A percentile compares a stretch with the other conserved stretches of the same genome.
Evolutionary conservation across 92 coral and sea anemone species (phyloP).

Genomic region (Blastomussa wellsi): DNA sequence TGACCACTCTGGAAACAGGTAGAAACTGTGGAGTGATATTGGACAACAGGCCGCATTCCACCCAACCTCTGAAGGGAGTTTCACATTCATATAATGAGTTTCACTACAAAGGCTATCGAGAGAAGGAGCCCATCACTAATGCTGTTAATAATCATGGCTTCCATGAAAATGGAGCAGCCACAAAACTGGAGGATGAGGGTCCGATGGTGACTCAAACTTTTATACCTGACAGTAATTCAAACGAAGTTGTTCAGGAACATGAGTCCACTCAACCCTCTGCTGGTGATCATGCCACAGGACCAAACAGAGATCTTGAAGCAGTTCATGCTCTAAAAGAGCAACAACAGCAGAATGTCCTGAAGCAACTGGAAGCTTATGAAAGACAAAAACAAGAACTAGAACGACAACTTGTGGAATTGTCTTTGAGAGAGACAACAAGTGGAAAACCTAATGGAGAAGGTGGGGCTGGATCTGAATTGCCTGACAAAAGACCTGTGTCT

Average conservation of each 20-base stretch:
- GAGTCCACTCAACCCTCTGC: not conserved
- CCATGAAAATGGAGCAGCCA: not conserved
- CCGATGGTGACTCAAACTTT: not conserved
- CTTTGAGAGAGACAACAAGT: constrained; percentile 12
- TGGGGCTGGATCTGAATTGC: not conserved
- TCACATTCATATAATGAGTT: constrained; percentile 70
- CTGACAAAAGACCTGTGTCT: constrained; percentile 4
- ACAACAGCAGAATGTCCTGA: constrained; percentile 77
- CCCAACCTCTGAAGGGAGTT: constrained; percentile 49
- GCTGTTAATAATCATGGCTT: constrained; percentile 23
- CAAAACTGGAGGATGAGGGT: not conserved
- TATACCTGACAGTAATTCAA: not conserved
- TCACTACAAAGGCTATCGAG: constrained; percentile 49
- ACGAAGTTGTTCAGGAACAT: not conserved
- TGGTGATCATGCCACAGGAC: constrained; percentile 14
- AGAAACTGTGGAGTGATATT: constrained; percentile 9
- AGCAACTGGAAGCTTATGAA: constrained; percentile 83
- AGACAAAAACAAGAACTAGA: constrained; percentile 75
- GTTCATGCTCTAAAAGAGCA: constrained; percentile 59
- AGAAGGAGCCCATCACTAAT: not conserved
- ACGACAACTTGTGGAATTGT: constrained; percentile 72
- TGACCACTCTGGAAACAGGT: constrained; percentile 38
- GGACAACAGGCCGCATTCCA: constrained; percentile 23
- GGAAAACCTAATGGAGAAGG: constrained; percentile 26
- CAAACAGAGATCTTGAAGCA: constrained; percentile 15